Evolutionary conservation across 2,113 vertebrate species (phyloP).

Genomic region (Geothlypis trichas): DNA sequence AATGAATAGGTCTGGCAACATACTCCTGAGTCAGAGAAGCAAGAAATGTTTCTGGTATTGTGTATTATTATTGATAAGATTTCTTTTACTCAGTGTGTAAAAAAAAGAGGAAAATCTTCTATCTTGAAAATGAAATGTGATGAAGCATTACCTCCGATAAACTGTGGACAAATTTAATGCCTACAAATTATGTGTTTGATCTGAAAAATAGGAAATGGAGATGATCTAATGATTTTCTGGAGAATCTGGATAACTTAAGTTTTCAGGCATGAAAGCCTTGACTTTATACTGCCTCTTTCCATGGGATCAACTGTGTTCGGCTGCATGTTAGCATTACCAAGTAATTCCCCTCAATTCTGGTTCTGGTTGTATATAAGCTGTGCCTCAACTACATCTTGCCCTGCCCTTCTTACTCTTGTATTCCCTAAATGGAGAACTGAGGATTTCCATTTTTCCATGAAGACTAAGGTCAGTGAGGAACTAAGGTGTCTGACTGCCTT

Average conservation of each 20-base stretch:
- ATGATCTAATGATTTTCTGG: not conserved
- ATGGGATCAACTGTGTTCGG: not conserved
- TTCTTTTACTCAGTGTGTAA: not conserved
- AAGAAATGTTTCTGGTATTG: not conserved
- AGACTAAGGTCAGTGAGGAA: not conserved
- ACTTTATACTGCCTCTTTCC: not conserved
- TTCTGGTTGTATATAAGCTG: not conserved
- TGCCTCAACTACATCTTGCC: not conserved
- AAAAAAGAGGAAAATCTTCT: not conserved
- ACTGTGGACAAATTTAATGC: not conserved
- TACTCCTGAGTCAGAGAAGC: not conserved
- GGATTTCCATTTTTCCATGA: not conserved
- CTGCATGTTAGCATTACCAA: not conserved
- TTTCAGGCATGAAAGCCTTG: not conserved
- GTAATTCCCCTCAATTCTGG: not conserved
- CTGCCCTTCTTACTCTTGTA: not conserved
- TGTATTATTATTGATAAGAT: slow-evolving; percentile 1
- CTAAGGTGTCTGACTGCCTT: not conserved
- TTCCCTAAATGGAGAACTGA: not conserved
- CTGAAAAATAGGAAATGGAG: not conserved
- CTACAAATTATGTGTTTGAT: not conserved
- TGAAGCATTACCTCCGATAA: not conserved
- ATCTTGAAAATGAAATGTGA: not conserved
- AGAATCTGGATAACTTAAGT: not conserved
- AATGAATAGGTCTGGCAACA: not conserved